A percentile compares a stretch with the other conserved stretches of the same genome.
Conservation (phyloP, 92 coral and sea anemone species). For the Desmophyllum pertusum region DNA sequence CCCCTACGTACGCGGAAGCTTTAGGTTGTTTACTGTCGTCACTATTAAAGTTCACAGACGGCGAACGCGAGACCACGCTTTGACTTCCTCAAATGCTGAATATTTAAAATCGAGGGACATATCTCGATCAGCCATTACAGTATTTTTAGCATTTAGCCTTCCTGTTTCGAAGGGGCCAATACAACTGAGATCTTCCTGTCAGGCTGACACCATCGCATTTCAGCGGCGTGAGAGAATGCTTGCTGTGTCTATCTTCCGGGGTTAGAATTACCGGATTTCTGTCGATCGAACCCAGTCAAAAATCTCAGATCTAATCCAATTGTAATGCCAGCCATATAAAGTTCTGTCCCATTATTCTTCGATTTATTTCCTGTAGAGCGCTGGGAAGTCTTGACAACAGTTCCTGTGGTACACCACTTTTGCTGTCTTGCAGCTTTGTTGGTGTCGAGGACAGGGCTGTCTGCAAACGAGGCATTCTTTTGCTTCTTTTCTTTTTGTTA, state of each 20-base stretch:
- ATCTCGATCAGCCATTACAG: background rate
- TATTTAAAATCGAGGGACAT: background rate
- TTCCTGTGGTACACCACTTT: conserved; percentile 22
- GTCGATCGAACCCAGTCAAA: background rate
- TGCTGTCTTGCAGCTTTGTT: background rate
- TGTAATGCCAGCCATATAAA: conserved; percentile 32
- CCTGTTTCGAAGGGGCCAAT: background rate
- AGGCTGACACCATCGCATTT: background rate
- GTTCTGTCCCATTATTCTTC: conserved; percentile 33
- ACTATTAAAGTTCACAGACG: no score
- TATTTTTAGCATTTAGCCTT: background rate
- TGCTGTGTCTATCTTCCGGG: background rate
- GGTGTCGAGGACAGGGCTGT: background rate
- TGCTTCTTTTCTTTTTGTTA: conserved; percentile 12
- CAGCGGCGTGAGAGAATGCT: background rate
- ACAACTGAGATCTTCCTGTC: background rate
- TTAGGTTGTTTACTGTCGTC: no score
- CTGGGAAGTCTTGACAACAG: conserved; percentile 26
- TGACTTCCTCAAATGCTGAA: background rate
- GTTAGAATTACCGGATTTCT: background rate
- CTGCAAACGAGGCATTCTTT: background rate
- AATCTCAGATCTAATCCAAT: background rate
- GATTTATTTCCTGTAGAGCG: conserved; percentile 30
- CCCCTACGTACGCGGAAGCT: background rate
- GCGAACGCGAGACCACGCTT: no score